Conservation (phyloP, 1,140 invertebrate genomes). For the Pogonognathellus flavescens region DNA sequence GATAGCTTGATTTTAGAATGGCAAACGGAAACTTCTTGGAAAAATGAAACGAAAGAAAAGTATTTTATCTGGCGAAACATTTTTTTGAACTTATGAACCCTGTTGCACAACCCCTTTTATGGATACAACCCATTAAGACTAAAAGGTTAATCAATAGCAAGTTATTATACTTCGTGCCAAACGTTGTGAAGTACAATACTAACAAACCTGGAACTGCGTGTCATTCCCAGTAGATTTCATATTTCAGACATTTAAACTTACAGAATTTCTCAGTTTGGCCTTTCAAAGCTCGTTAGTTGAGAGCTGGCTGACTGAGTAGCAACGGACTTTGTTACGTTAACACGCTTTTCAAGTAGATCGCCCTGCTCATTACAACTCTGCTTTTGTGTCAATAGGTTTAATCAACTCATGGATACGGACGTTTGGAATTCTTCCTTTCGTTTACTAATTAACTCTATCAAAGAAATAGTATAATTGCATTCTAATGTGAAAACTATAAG, state of each 20-base stretch:
- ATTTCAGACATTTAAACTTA: neutral
- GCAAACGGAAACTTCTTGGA: too few species aligned
- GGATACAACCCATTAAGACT: neutral
- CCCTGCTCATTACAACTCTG: neutral
- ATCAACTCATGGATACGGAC: neutral
- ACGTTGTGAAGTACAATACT: neutral
- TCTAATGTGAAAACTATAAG: neutral
- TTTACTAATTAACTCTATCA: neutral
- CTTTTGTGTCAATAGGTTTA: neutral
- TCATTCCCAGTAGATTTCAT: conserved; percentile 4
- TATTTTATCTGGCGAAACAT: neutral
- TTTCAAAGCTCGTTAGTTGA: neutral
- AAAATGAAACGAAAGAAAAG: too few species aligned
- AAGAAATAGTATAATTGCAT: neutral
- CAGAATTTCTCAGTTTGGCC: conserved; percentile 13
- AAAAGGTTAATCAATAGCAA: conserved; percentile 28
- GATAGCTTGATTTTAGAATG: too few species aligned
- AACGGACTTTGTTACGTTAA: neutral
- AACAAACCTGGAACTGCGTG: conserved; percentile 28
- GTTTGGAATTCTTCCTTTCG: neutral
- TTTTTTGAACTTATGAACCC: neutral
- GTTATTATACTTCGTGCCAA: neutral
- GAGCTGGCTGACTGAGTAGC: neutral
- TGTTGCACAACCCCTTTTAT: neutral
- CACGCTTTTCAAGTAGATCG: neutral